Evolutionary conservation across 2,113 vertebrate genomes (phyloP), one percentile per base, ranked within the genome.

Genomic region (Cricetomys ansorgei): DNA sequence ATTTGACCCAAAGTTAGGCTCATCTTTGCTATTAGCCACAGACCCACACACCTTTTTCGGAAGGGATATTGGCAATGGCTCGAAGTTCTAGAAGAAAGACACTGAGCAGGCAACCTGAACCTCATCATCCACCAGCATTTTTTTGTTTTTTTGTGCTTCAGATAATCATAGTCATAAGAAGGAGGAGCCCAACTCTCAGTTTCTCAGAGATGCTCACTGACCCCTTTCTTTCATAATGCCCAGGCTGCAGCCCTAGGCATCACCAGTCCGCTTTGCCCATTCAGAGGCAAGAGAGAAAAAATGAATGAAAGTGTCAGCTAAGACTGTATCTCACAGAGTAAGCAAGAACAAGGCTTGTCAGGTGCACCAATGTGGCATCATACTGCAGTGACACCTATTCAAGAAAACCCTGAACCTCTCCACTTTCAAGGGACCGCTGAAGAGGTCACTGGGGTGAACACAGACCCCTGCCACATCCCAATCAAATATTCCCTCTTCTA

Each of bases 261-360:
- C 40, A 27, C 53, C 59, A 29, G 43, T 84, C 37, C 43, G 45
- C 5, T 87, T 87, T 95, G 31, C 43, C 70, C 59, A 86, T 89
- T 89, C n/a, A 92, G 53, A 94, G 55, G 31, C 81, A 90, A 88
- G 50, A 80, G 19, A 45, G n/a, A 62, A 69, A 40, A 43, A 83
- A 92, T 79, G 88, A 94, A 81, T 81, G 70, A 40, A 88, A 91
- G 37, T 70, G 9, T 79, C 85, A 59, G 6, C 76, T 59, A 50
- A 87, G 19, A 7, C 76, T 85, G 31, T 29, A 64, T 77, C 65
- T 83, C 67, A 77, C 11, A 93, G 23, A 88, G 16, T 65, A 65
- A 94, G 27, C 7, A 81, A 88, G 48, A 88, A 53, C 45, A 76
- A 76, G 40, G 29, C 29, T 23, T 27, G 27, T 48, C 3, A 50